Evolutionary conservation across 2,888 invertebrate species (phyloP).

Genomic region (Lycia hirtaria): DNA sequence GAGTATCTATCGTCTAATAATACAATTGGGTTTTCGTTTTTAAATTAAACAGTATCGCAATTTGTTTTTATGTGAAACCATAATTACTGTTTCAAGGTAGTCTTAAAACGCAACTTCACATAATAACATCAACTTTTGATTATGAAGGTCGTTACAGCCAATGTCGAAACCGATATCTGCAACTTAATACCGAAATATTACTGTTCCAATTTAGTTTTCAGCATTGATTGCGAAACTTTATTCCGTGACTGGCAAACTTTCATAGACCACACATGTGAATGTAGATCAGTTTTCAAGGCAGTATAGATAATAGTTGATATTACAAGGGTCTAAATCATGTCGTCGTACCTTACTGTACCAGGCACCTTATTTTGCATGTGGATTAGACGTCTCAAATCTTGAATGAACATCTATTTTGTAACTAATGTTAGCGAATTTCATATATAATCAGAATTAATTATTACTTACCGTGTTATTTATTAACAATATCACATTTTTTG

Average conservation of each 20-base stretch:
- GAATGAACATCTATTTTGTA: background rate
- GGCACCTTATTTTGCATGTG: slow-evolving; percentile 45
- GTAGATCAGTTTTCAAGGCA: slow-evolving; percentile 17
- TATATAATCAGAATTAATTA: too few species aligned
- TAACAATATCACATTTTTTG: too few species aligned
- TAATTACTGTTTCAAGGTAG: slow-evolving; percentile 4
- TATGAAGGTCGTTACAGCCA: background rate
- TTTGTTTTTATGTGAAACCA: background rate
- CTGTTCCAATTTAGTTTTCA: slow-evolving; percentile 8
- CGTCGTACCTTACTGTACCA: slow-evolving; percentile 47
- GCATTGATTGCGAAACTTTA: slow-evolving; percentile 22
- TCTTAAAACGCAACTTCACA: slow-evolving; percentile 14
- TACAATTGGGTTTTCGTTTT: too few species aligned
- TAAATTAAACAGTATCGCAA: too few species aligned
- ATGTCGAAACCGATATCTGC: background rate
- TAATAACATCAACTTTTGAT: slow-evolving; percentile 12
- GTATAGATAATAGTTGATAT: slow-evolving; percentile 38
- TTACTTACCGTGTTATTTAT: too few species aligned
- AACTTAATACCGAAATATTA: background rate
- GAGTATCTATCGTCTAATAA: too few species aligned
- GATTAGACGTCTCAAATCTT: background rate
- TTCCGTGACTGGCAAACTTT: slow-evolving; percentile 31
- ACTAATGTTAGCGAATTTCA: background rate
- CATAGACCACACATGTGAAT: slow-evolving; percentile 17
- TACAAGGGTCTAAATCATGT: slow-evolving; percentile 33